phyloP scores from a whole-genome alignment of 2,888 invertebrate genomes.

The Limenitis camilla region DNA sequence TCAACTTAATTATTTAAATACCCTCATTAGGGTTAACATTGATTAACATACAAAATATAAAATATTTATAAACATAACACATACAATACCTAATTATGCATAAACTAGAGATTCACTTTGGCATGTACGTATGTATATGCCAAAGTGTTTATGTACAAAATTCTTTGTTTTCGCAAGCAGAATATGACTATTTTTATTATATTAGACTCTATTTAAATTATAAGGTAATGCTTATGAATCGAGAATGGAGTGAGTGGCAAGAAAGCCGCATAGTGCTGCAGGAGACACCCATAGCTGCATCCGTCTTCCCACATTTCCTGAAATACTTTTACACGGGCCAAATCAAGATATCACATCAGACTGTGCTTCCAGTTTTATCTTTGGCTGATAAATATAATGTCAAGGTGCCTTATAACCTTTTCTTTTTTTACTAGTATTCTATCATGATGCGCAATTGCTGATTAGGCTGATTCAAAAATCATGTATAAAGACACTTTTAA shows the following conservation, averaged over 20 bases:
- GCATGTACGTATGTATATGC: too few species aligned
- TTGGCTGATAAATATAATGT: slow-evolving; percentile 97
- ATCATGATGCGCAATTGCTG: too few species aligned
- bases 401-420: slow-evolving; percentile 66
- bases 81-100: too few species aligned
- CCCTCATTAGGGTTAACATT: too few species aligned
- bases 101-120: too few species aligned
- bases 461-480: too few species aligned
- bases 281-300: slow-evolving; percentile 88
- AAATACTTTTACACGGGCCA: slow-evolving; percentile 94
- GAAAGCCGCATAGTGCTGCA: slow-evolving; percentile 88
- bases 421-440: not conserved
- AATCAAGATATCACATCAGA: slow-evolving; percentile 87
- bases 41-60: too few species aligned
- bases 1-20: too few species aligned
- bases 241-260: slow-evolving; percentile 93
- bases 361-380: slow-evolving; percentile 90
- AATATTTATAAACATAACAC: too few species aligned
- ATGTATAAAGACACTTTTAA: too few species aligned
- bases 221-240: slow-evolving; percentile 94
- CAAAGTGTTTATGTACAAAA: too few species aligned
- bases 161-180: too few species aligned
- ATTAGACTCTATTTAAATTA: not conserved
- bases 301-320: slow-evolving; percentile 91
- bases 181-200: not conserved